Evolutionary conservation across 1,140 invertebrate genomes (phyloP), one percentile per base, ranked within the genome.

Genomic region (Heliothis virescens): DNA sequence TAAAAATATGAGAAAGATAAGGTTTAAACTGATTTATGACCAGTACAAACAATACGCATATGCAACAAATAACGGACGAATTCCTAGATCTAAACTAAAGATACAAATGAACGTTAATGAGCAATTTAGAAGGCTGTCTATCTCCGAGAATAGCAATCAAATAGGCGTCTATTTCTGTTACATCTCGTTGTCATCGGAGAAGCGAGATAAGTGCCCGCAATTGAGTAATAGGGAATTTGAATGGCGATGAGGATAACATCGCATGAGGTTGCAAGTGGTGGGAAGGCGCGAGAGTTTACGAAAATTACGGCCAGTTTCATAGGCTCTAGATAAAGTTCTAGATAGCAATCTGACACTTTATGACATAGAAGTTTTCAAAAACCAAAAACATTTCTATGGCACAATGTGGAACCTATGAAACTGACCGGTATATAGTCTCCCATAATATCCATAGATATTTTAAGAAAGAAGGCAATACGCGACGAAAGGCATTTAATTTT

Each of bases 151-250:
- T 78, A 71, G 63, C 65, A 59, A 47, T 52, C 55, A 79, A 78
- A 79, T 69, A 65, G 63, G 62, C 26, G 73, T 80, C 83, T 89
- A 90, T 87, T 87, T 87, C 84, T 81, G 86, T 84, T 78, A 79
- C 83, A 83, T 81, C 83, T 86, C 72, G 79, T 83, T 88, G 88
- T 90, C 90, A 83, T 83, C 86, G 84, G 80, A 80, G 84, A 80
- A 82, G 72, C 82, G 84, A 84, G 89, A 92, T 91, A 90, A 92
- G 86, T 90, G 88, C 60, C 81, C 86, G 81, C 91, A 93, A 93
- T 93, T 92, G 90, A 87, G 90, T 92, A 93, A 93, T 92, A 87
- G 88, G 81, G 80, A 85, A 91, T 90, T 91, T 87, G 85, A 89
- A 92, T 89, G 86, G 82, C 86, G 83, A 86, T 80, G 84, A 81